Evolutionary conservation across 2,888 invertebrate species (phyloP).

Genomic region (Tetanocera ferruginea): DNA sequence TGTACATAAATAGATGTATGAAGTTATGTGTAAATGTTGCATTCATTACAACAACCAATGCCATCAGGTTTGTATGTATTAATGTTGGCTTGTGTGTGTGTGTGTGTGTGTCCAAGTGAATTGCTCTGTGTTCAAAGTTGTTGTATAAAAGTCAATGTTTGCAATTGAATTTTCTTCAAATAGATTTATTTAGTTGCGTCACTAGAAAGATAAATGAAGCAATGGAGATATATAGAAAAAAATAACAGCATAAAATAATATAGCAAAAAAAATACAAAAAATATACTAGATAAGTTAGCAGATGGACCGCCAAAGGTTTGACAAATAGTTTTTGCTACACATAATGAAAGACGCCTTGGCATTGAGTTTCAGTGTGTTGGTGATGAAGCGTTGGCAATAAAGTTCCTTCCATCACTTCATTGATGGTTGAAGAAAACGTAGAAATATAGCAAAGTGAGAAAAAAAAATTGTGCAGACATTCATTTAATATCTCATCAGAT

Average conservation of each 20-base stretch:
- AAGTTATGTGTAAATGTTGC: conserved; percentile 12
- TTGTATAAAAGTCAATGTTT: conserved; percentile 30
- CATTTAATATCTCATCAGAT: no score
- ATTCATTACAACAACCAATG: conserved; percentile 6
- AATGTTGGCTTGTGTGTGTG: neutral
- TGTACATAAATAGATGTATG: neutral
- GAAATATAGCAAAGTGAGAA: no score
- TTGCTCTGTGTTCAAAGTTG: conserved; percentile 3
- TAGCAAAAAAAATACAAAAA: neutral
- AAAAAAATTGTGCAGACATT: no score
- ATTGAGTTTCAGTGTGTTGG: conserved; percentile 3
- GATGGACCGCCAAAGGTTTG: neutral
- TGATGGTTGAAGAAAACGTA: no score
- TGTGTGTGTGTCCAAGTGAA: neutral
- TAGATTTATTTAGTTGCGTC: conserved; percentile 32
- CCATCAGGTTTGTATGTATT: no score
- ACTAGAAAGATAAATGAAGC: conserved; percentile 27
- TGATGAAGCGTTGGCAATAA: conserved; percentile 22
- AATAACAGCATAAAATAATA: neutral
- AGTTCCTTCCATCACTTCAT: neutral
- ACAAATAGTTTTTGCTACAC: conserved; percentile 13
- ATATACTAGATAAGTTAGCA: neutral
- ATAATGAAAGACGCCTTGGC: conserved; percentile 5
- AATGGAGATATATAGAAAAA: neutral
- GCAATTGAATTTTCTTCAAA: conserved; percentile 27